Evolutionary conservation across 2,797 vertebrate genomes (phyloP).

Genomic region (Pempheris klunzingeri): DNA sequence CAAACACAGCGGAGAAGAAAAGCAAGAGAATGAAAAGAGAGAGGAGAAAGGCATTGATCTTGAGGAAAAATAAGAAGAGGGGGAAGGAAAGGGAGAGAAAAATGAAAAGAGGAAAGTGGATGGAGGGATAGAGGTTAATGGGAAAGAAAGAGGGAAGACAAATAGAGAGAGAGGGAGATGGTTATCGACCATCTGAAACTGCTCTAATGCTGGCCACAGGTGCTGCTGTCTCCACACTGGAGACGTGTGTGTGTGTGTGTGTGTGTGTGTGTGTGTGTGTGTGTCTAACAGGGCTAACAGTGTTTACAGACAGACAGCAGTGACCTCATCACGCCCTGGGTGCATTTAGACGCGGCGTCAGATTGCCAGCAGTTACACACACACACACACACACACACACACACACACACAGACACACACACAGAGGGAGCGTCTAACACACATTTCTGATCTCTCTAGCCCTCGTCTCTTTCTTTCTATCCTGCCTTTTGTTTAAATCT

Average conservation of each 20-base stretch:
- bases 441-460: constrained; percentile 3
- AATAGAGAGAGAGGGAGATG: constrained; percentile 23
- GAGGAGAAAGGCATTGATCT: constrained; percentile 4
- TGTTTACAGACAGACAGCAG: constrained; percentile 61
- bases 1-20: neutral
- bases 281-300: constrained; percentile 45
- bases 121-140: constrained; percentile 44
- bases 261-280: constrained; percentile 36
- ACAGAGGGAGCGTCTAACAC: neutral
- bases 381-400: constrained; percentile 18
- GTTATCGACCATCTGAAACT: constrained; percentile 60
- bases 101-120: constrained; percentile 5
- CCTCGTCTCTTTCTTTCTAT: neutral
- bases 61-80: neutral
- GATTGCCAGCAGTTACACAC: constrained; percentile 30
- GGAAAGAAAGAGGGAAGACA: constrained; percentile 12
- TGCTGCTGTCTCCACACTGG: constrained; percentile 55
- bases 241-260: constrained; percentile 41
- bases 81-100: neutral
- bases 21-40: neutral
- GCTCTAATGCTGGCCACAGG: constrained; percentile 51
- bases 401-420: constrained; percentile 3
- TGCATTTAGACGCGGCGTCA: constrained; percentile 50
- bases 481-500: constrained; percentile 35
- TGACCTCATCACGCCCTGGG: constrained; percentile 54